Conservation (phyloP, 1,140 invertebrate species). For the Batillaria attramentaria region DNA sequence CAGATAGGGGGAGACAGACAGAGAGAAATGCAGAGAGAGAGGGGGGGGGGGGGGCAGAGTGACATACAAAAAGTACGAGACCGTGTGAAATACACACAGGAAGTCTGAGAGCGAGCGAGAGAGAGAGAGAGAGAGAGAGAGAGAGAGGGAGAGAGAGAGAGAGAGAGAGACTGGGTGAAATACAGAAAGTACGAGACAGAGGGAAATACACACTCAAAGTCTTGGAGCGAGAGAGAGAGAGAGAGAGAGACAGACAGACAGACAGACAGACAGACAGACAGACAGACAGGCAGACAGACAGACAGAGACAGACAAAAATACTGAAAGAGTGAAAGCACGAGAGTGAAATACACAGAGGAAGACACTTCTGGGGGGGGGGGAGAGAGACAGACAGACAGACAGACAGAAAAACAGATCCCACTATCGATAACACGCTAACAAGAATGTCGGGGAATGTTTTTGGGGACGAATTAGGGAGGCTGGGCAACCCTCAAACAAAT, state of each 20-base stretch:
- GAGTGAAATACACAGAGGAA: too few species aligned
- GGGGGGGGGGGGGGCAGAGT: too few species aligned
- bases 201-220: not conserved
- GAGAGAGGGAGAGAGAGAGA: slow-evolving; percentile 11
- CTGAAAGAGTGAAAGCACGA: not conserved
- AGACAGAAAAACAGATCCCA: not conserved
- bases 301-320: not conserved
- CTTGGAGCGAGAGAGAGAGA: not conserved
- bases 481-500: not conserved
- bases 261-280: not conserved
- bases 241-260: not conserved
- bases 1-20: too few species aligned
- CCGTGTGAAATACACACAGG: not conserved
- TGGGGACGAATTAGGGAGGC: not conserved
- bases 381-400: not conserved
- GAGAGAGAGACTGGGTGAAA: not conserved
- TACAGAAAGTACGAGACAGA: not conserved
- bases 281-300: not conserved
- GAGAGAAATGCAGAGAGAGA: too few species aligned
- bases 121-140: slow-evolving; percentile 13
- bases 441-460: too few species aligned
- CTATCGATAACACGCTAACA: too few species aligned
- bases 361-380: too few species aligned
- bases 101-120: not conserved
- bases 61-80: not conserved